Evolutionary conservation across 2,888 invertebrate genomes (phyloP), one percentile per base, ranked within the genome.

Genomic region (Erannis defoliaria): DNA sequence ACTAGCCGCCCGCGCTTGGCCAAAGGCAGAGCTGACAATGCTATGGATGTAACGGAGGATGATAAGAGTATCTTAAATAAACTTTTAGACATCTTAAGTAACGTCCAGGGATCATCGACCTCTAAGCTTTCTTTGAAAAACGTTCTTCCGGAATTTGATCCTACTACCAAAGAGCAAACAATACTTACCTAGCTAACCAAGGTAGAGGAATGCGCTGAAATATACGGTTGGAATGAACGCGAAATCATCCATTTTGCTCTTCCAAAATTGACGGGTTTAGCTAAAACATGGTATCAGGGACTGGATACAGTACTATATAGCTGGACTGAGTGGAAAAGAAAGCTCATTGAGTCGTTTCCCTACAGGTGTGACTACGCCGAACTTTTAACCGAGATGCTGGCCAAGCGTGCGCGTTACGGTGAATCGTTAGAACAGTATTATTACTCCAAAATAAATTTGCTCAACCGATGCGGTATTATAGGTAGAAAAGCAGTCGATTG

Each of bases 281-380:
- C n/a, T n/a, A n/a, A n/a, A 18, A 6, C 38, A 18, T 38, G 38
- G 38, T 38, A 38, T 38, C 38, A 38, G 38, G 38, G 38, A 3
- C 12, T 40, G 3, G 40, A 40, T 21, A 40, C 40, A 3, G 40
- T 40, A 12, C 40, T 40, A 4, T 40, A 19, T 12, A 40, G 40
- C 40, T 40, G 40, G 40, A 18, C 3, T 12, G 40, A 40, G 21
- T 40, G 40, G 40, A 40, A 40, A 12, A 19, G 19, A 19, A 19
- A 40, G 18, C 40, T 40, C 12, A 19, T 1, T 2, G 38, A 38
- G 18, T 38, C 38, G 18, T 38, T 38, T 10, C 38, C 38, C 8
- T 38, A 8, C 9, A 38, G 38, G 8, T 16, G 18, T 18, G 38
- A 18, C 18, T 38, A 38, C 12, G 38, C 38, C 18, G 38, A 38